Percentiles rank a stretch among this genome's conserved stretches.
phyloP scores from a whole-genome alignment of 2,797 vertebrate species.

The Hapalemur alaotrensis region DNA sequence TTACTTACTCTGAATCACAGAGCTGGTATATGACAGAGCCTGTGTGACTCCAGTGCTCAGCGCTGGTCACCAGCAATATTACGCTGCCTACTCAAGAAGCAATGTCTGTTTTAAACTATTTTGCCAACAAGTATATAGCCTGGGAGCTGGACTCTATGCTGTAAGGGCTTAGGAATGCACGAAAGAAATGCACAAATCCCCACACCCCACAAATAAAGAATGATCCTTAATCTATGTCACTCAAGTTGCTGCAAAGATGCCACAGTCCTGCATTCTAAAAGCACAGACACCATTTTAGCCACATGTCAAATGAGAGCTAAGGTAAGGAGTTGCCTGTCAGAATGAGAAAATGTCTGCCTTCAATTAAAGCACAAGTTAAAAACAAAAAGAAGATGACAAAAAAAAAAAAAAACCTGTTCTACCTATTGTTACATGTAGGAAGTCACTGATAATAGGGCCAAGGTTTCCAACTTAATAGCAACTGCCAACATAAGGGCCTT shows the following conservation, averaged over 20 bases:
- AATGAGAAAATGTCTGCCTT: slow-evolving; percentile 17
- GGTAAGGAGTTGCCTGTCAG: neutral
- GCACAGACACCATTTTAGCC: neutral
- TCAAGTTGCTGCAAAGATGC: neutral
- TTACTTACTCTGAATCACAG: neutral
- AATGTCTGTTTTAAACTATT: neutral
- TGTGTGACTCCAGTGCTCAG: neutral
- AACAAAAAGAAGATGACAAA: neutral
- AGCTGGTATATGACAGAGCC: neutral
- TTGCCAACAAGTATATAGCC: neutral
- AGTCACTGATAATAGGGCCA: neutral
- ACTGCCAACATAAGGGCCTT: neutral
- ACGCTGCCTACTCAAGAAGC: neutral
- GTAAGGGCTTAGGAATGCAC: neutral
- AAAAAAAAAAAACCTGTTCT: neutral
- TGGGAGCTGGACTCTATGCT: neutral
- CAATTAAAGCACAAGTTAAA: neutral
- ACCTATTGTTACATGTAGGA: neutral
- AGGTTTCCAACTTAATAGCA: neutral
- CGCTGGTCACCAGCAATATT: neutral
- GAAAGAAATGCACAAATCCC: neutral
- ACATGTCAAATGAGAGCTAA: neutral
- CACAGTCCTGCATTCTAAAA: neutral
- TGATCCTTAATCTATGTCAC: neutral
- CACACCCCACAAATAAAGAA: neutral